Conservation (phyloP, 2,797 vertebrate species). For the Mycteria americana region DNA sequence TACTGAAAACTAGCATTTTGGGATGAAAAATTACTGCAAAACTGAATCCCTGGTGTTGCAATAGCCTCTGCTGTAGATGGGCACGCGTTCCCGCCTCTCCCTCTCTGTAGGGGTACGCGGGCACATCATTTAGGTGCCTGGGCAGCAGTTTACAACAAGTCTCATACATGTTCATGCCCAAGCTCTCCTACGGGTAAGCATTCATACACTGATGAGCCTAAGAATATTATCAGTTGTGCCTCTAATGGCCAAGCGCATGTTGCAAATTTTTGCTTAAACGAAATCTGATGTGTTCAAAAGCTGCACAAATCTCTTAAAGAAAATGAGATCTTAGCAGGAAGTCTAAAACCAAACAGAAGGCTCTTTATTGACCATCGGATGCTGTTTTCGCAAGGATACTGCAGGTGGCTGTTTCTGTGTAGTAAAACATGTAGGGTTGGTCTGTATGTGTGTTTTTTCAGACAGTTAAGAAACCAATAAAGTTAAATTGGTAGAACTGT, state of each 20-base stretch:
- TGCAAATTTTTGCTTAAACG: background rate
- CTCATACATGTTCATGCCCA: fast-evolving
- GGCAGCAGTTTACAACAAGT: background rate
- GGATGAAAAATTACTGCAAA: background rate
- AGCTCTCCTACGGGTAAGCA: background rate
- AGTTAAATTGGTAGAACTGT: conserved; percentile 40
- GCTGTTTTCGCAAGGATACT: background rate
- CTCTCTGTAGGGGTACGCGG: background rate
- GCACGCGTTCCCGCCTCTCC: fast-evolving
- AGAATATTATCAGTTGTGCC: fast-evolving
- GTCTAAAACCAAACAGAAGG: background rate
- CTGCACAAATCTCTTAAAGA: background rate
- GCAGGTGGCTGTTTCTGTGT: conserved; percentile 22
- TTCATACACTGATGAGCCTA: fast-evolving
- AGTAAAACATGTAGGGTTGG: background rate
- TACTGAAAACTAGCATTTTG: background rate
- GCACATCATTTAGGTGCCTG: background rate
- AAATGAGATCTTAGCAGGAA: conserved; percentile 38
- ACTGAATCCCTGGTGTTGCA: background rate
- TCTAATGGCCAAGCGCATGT: background rate
- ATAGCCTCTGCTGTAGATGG: background rate
- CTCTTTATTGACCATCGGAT: background rate
- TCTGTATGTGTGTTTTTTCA: background rate
- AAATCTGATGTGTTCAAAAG: background rate
- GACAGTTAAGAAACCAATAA: conserved; percentile 2